phyloP scores from a whole-genome alignment of 2,888 invertebrate genomes.

The Apantesis nais region DNA sequence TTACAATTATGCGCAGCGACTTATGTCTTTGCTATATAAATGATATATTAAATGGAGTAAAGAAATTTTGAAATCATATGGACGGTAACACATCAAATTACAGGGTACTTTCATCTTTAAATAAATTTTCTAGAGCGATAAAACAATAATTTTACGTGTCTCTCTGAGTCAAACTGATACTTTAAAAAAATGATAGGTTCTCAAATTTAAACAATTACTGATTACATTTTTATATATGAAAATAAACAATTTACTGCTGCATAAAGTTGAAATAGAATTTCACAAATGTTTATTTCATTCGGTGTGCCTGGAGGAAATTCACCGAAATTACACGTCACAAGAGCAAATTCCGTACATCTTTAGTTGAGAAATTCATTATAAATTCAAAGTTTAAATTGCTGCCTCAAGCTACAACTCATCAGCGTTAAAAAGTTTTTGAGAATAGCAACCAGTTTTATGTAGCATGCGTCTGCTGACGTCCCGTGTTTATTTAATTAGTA shows the following conservation, averaged over 20 bases:
- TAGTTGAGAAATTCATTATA: conserved; percentile 70
- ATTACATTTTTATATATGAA: conserved; percentile 9
- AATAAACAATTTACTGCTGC: conserved; percentile 30
- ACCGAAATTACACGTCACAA: conserved; percentile 61
- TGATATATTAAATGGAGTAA: no score
- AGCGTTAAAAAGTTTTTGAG: conserved; percentile 72
- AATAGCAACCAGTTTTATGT: conserved; percentile 57
- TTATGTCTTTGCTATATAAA: no score
- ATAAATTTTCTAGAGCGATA: no score
- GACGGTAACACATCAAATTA: neutral
- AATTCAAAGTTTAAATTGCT: conserved; percentile 77
- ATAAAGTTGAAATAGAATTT: conserved; percentile 44
- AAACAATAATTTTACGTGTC: neutral
- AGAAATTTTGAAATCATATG: neutral
- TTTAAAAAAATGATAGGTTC: neutral
- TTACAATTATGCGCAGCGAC: no score
- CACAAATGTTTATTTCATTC: conserved; percentile 55
- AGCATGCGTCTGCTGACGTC: conserved; percentile 60
- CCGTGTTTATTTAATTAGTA: conserved; percentile 71
- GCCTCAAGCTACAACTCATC: conserved; percentile 74
- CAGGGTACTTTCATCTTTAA: no score
- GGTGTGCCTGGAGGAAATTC: conserved; percentile 48
- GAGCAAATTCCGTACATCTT: conserved; percentile 61
- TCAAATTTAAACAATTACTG: no score
- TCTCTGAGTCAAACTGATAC: neutral